Percentiles rank a stretch among this genome's conserved stretches.
Conservation (phyloP, 2,888 invertebrate genomes). For the Cosmia trapezina region DNA sequence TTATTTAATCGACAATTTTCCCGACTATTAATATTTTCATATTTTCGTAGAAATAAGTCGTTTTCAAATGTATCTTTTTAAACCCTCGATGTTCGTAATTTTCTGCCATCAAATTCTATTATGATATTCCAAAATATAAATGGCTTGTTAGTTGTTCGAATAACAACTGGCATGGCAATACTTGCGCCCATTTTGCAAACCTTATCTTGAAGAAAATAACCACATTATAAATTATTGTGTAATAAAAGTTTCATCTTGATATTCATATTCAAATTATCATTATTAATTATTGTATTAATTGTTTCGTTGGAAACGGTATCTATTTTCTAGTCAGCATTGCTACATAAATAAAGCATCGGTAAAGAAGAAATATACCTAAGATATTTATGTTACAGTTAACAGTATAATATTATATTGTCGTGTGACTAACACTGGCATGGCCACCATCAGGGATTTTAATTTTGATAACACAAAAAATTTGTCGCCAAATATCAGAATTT, state of each 20-base stretch:
- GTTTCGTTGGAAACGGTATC: background rate
- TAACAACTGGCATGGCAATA: slow-evolving; percentile 4
- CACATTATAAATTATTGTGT: slow-evolving; percentile 4
- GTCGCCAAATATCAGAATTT: too few relatives aligned
- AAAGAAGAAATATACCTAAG: slow-evolving; percentile 14
- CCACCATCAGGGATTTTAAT: too few relatives aligned
- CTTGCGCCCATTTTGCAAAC: slow-evolving; percentile 2
- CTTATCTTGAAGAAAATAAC: background rate
- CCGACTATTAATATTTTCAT: background rate
- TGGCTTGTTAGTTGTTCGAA: slow-evolving; percentile 4
- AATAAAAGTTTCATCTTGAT: slow-evolving; percentile 6
- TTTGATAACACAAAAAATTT: too few relatives aligned
- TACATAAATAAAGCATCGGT: background rate
- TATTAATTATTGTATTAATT: slow-evolving; percentile 30
- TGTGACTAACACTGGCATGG: too few relatives aligned
- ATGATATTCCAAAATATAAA: slow-evolving; percentile 14
- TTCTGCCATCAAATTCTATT: slow-evolving; percentile 52
- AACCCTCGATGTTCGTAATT: slow-evolving; percentile 59
- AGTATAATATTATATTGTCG: background rate
- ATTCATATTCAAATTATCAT: slow-evolving; percentile 18
- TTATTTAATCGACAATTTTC: background rate
- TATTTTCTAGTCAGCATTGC: slow-evolving; percentile 16
- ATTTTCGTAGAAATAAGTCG: slow-evolving; percentile 16
- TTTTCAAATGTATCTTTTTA: slow-evolving; percentile 26
- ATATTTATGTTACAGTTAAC: slow-evolving; percentile 9